Base-by-base conservation (phyloP, 1,140 invertebrate genomes). In the Drosophila paulistorum region DNA sequence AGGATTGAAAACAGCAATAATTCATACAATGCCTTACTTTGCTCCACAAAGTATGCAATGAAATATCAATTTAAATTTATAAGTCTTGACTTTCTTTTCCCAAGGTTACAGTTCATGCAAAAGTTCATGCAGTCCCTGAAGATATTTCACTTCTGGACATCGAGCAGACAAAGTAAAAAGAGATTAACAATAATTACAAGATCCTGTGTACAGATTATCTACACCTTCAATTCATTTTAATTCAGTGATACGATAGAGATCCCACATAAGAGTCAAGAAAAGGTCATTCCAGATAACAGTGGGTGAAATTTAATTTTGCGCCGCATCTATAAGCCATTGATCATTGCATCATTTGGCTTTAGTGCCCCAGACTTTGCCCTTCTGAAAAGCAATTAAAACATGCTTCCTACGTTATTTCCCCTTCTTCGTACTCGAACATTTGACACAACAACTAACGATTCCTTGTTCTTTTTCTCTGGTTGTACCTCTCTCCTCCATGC, bases 301-400 rank as follows among this genome's bases (percentile, higher is more conserved):
- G 17, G n/a, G 45, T 1, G 45, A 51, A 51, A 51, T 51, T 51
- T 51, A 51, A 51, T 51, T 51, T 51, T 20, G 45, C 45, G 17
- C 4, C 17, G 17, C 45, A 23, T 51, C 17, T 51, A 51, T 51
- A 23, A 51, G 45, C 45, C 45, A 51, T 51, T 51, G 45, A 51
- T 51, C 45, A 51, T 51, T 51, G 45, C 45, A 51, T 51, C 45
- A 51, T 51, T 58, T 58, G 55, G 33, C 30, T 75, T 63, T 42
- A 30, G 39, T 20, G 35, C 72, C 7, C 39, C 41, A 11, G 33
- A 59, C 60, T 61, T 71, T 65, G 48, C 39, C 33, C 58, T 62
- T 68, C 68, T 73, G 35, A 82, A 86, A 86, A 87, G 82, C 79
- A 87, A 86, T 87, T 86, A 87, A 86, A 87, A 82, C 65, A 61